Evolutionary conservation across 1,140 invertebrate species (phyloP).

Genomic region (Tetranychus urticae): DNA sequence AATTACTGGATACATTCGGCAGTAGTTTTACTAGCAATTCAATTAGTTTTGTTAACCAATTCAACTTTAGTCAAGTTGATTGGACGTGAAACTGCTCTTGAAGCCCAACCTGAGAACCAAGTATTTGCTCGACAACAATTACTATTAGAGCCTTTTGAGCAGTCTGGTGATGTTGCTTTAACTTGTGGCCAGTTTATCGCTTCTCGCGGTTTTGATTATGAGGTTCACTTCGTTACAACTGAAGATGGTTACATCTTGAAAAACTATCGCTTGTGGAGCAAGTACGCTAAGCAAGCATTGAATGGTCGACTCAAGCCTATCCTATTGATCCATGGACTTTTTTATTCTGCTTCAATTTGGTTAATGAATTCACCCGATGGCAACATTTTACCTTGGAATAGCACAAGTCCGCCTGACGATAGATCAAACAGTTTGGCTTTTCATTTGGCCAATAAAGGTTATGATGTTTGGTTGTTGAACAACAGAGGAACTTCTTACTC

Average conservation of each 20-base stretch:
- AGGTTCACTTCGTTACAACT: not conserved
- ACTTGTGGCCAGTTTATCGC: too few relatives aligned
- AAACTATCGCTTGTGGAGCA: not conserved
- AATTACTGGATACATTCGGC: too few relatives aligned
- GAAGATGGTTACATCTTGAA: not conserved
- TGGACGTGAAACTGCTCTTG: too few relatives aligned
- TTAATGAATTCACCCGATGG: not conserved
- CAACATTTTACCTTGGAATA: not conserved
- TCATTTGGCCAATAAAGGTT: constrained; percentile 25
- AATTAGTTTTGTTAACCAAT: too few relatives aligned
- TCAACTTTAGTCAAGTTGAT: too few relatives aligned
- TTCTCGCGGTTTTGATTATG: not conserved
- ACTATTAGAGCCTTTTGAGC: too few relatives aligned
- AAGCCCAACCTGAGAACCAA: too few relatives aligned
- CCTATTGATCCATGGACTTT: not conserved
- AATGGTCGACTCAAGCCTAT: not conserved
- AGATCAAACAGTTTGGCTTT: constrained; percentile 16
- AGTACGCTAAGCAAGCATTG: not conserved
- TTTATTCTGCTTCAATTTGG: not conserved
- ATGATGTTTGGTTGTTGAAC: constrained; percentile 25
- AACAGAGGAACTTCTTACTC: constrained; percentile 22
- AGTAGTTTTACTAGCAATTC: too few relatives aligned
- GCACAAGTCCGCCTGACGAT: too few relatives aligned
- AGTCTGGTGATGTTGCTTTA: not conserved
- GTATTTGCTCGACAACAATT: too few relatives aligned